These are phyloP conservation scores for Daktulosphaira vitifoliae DNA, from an alignment of 1,140 invertebrate species.

Conservation along the genomic window DNA sequence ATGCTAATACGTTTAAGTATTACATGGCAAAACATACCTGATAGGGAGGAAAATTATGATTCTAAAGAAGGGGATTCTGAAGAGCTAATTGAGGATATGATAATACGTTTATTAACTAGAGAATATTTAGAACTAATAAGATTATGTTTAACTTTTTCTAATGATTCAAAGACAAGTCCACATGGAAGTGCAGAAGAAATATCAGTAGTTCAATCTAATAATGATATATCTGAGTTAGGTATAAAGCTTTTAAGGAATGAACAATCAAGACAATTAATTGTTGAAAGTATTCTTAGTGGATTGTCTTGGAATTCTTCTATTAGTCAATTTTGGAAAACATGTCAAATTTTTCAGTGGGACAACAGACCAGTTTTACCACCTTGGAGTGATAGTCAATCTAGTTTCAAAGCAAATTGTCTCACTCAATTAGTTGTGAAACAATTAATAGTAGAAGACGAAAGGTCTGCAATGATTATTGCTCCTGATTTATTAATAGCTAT, in stretches of 20 bases:
- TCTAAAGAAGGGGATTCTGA: constrained; percentile 52
- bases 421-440: constrained; percentile 9
- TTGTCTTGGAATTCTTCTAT: constrained; percentile 20
- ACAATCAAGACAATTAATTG: constrained; percentile 19
- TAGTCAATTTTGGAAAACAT: constrained; percentile 26
- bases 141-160: constrained; percentile 52
- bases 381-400: constrained; percentile 22
- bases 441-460: constrained; percentile 10
- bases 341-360: constrained; percentile 28
- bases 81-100: constrained; percentile 80
- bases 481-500: constrained; percentile 20
- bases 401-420: constrained; percentile 8
- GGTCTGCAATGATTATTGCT: constrained; percentile 20
- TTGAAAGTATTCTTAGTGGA: constrained; percentile 26
- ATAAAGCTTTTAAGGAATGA: constrained; percentile 50
- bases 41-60: constrained; percentile 67
- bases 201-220: background rate
- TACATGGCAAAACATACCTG: constrained; percentile 69
- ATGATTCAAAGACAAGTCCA: constrained; percentile 35
- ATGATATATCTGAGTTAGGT: constrained; percentile 51
- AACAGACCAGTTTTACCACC: constrained; percentile 6
- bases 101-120: constrained; percentile 73
- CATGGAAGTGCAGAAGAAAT: constrained; percentile 29
- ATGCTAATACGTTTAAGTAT: constrained; percentile 55
- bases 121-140: constrained; percentile 79